Evolutionary conservation across 2,797 vertebrate species (phyloP).

Genomic region (Tympanoctomys barrerae): DNA sequence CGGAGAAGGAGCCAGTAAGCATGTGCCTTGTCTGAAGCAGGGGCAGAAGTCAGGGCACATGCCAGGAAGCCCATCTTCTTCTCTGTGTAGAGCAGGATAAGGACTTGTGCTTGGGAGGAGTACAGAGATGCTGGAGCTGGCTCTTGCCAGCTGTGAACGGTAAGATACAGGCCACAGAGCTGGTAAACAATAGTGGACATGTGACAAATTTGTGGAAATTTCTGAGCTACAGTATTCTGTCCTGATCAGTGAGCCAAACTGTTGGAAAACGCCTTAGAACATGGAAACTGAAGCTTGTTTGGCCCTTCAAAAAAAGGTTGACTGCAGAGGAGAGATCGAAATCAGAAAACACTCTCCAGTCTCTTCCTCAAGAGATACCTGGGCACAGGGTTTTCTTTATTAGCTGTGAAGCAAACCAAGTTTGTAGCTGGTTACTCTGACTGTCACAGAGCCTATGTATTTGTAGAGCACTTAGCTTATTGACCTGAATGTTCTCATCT

Average conservation of each 20-base stretch:
- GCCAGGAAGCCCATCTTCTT: background rate
- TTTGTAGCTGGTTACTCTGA: constrained; percentile 29
- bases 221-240: background rate
- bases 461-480: constrained; percentile 83
- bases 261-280: background rate
- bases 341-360: background rate
- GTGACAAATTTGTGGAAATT: background rate
- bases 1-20: background rate
- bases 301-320: background rate
- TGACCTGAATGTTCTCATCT: constrained; percentile 82
- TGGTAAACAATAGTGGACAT: background rate
- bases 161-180: background rate
- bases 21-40: background rate
- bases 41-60: background rate
- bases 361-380: background rate
- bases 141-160: background rate
- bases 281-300: background rate
- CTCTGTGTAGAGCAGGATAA: accelerated
- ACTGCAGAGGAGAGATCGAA: background rate
- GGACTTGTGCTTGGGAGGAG: background rate
- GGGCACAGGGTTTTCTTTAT: background rate
- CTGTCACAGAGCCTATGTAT: constrained; percentile 71
- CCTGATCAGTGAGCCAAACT: background rate
- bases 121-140: background rate
- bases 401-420: constrained; percentile 24